These are phyloP conservation scores for Microtus agrestis DNA, from an alignment of 2,797 vertebrate genomes.

Conservation along the genomic window DNA sequence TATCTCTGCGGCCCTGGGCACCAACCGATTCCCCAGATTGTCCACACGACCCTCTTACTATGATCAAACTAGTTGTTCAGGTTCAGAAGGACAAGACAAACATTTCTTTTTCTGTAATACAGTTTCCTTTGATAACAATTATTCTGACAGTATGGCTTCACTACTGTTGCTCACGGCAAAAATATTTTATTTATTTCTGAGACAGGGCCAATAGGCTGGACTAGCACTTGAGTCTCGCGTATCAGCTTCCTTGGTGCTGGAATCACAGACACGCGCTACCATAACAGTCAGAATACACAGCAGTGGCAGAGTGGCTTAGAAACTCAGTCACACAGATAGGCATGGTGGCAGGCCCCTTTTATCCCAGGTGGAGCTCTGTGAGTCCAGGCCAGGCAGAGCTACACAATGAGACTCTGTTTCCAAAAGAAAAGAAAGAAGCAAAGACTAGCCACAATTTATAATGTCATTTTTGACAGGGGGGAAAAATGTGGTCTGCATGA, in stretches of 20 bases:
- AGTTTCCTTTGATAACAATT: neutral
- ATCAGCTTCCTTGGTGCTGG: neutral
- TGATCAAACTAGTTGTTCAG: neutral
- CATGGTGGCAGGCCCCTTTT: neutral
- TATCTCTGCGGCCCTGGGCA: neutral
- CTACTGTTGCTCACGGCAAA: neutral
- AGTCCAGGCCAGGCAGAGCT: neutral
- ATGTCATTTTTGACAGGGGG: neutral
- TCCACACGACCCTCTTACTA: neutral
- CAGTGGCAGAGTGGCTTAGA: neutral
- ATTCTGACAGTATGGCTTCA: neutral
- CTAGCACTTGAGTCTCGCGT: neutral
- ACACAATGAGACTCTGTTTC: neutral
- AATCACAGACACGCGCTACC: neutral
- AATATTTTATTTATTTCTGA: neutral
- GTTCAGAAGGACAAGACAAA: conserved; percentile 1
- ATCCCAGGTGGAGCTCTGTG: neutral
- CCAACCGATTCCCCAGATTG: neutral
- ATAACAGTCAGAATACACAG: neutral
- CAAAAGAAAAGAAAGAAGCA: neutral
- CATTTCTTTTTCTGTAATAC: neutral
- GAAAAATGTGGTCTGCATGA: neutral
- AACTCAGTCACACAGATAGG: neutral
- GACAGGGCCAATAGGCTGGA: neutral
- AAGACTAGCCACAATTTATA: neutral